Conservation (phyloP, 1,140 invertebrate species). For the Aphis craccivora region DNA sequence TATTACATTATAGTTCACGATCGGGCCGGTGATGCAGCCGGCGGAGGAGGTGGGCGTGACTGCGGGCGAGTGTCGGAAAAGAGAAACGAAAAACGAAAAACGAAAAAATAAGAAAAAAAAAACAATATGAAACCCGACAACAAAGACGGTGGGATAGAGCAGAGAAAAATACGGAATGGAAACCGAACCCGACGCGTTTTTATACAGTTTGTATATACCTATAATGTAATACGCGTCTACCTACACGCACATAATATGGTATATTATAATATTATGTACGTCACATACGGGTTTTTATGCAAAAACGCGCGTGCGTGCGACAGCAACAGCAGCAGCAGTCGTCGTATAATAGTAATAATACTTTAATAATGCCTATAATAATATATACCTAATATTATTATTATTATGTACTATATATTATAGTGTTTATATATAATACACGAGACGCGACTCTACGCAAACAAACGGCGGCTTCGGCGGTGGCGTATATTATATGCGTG, state of each 20-base stretch:
- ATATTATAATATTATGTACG: not conserved
- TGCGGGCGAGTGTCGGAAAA: not conserved
- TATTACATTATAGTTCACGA: conserved; percentile 31
- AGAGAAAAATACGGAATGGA: not conserved
- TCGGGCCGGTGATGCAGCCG: not conserved
- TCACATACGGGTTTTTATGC: not conserved
- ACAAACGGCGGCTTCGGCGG: not conserved
- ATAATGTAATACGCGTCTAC: too few relatives aligned
- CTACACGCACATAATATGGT: not conserved
- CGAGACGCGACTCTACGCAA: not conserved
- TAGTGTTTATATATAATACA: not conserved
- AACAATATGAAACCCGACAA: not conserved
- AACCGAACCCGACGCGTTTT: not conserved
- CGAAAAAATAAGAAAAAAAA: not conserved
- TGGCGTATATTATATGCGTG: not conserved
- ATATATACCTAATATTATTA: not conserved
- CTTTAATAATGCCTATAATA: not conserved
- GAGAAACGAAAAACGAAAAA: not conserved
- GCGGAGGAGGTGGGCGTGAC: conserved; percentile 14
- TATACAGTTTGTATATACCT: not conserved
- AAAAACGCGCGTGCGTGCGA: not conserved
- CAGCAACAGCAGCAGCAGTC: not conserved
- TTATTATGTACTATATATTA: not conserved
- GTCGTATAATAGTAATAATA: not conserved
- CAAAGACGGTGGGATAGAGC: not conserved